Evolutionary conservation across 1,140 invertebrate genomes (phyloP), one percentile per base, ranked within the genome.

Genomic region (Harlomillsia oculata): DNA sequence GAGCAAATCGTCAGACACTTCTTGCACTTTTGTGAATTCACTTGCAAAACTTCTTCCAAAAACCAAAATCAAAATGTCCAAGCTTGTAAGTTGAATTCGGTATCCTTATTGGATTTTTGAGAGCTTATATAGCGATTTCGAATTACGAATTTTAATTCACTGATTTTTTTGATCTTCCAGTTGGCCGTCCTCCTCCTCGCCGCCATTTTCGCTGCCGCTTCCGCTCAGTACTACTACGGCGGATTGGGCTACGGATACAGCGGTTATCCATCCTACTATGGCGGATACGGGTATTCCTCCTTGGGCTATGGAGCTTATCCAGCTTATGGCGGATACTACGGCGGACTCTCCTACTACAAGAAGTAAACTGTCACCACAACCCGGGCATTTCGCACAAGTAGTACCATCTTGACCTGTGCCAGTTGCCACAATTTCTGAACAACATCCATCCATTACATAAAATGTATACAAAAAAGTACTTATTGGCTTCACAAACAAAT

Each of bases 121-220:
- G n/a, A n/a, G n/a, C n/a, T n/a, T n/a, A n/a, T n/a, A n/a, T n/a
- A n/a, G n/a, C 21, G 30, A 45, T 45, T 45, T 46, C 44, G 6
- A 13, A 46, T 46, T 43, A 2, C 9, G 16, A 46, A 2, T 29
- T 46, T 26, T 44, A 41, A 41, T 23, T 16, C 13, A 41, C 8
- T 14, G n/a, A 29, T n/a, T 8, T 26, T 29, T 11, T 45, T 8
- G 5, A 25, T 4, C 29, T 44, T 48, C 23, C 28, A 48, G 45
- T 48, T 48, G 3, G 45, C 45, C 29, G 28, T 48, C 45, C 45
- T 48, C 45, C 45, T 48, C 45, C 45, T 48, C 45, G 45, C 45
- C 45, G 45, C 45, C 29, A 20, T 32, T 20, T 32, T 48, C 16
- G 45, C 45, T 11, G 45, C 14, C 9, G 45, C 45, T 30, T 32